Base-by-base conservation (phyloP, 2,113 vertebrate genomes). In the Crotophaga sulcirostris region DNA sequence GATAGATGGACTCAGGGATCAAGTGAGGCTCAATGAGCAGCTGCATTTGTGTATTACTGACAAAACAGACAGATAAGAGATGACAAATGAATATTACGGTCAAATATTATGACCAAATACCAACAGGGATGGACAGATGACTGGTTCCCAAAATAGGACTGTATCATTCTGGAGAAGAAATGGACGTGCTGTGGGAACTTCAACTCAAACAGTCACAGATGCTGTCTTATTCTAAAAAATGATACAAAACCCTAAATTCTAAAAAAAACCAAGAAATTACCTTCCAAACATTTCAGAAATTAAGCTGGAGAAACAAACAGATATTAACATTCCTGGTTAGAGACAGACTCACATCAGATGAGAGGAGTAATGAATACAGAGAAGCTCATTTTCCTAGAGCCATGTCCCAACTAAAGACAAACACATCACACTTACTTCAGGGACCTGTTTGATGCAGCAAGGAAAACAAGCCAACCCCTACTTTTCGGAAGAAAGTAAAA, bases 271-370 rank as follows among this genome's bases (percentile, higher is more conserved):
- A 79, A 28, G 7, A 70, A 68, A 64, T 59, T n/a, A 60, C 31
- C 17, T 88, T 87, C 33, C 64, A 84, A 26, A 38, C 8, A 18
- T 55, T 13, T n/a, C 52, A 84, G 47, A 82, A 67, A 45, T 73
- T 36, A 66, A 36, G 17, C 38, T 78, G 51, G 13, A 44, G 34
- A 55, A 84, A 38, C 18, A 89, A 91, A 47, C 7, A 70, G 21
- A 20, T 49, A 64, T 74, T 84, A 69, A 60, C 8, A 11, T 34
- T 70, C 25, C 29, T 82, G 34, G 34, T 70, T 84, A 75, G 55
- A 84, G 6, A 28, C 4, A 17, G 15, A 44, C 3, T 3, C 17
- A 25, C 19, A 42, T 84, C 38, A 12, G 13, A 66, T 0, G 0
- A 66, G 13, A 68, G 18, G 14, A 10, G 31, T 13, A 70, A 47